Base-by-base conservation (phyloP, 2,797 vertebrate species). In the Sebastes wilsoni region DNA sequence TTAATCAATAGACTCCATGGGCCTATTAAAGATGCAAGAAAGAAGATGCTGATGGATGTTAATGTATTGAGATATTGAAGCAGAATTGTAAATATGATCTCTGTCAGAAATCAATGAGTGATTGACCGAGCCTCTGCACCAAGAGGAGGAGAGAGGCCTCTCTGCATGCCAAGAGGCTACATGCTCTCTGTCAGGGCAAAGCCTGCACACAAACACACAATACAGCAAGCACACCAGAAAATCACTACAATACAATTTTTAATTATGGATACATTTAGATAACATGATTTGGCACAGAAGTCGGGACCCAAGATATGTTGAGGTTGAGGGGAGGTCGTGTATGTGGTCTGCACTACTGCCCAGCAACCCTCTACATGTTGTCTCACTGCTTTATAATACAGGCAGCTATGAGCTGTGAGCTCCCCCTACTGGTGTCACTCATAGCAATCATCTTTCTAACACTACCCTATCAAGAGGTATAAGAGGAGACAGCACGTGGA, bases 401-500 rank as follows among this genome's bases (percentile, higher is more conserved):
- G 54, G 52, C 49, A 92, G 88, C 58, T 73, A 73, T 95, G 96
- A 96, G 92, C 87, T 97, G 93, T 93, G 96, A 96, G 97, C 96
- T 94, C 97, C 98, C 97, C 96, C 97, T 97, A 95, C 97, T 96
- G 98, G 92, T 87, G 12, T 1, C 32, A 56, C 7, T n/a, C 22
- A 30, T 38, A 56, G 61, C 34, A 68, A 32, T 22, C 42, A 46
- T 36, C 36, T n/a, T 54, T 66, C n/a, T 12, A 25, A 69, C 61
- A 14, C 25, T 58, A 28, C 30, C 28, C 32, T 64, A 56, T 74
- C 11, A 80, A 75, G 66, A 71, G 66, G 9, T 13, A 16, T 16
- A 52, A 12, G 11, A 80, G 59, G 62, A 34, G 65, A 56, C 38
- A 62, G 65, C 30, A 59, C 22, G 42, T 69, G 73, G 1, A 46